Evolutionary conservation across 2,888 invertebrate species (phyloP).

Genomic region (Pseudolycoriella hygida): DNA sequence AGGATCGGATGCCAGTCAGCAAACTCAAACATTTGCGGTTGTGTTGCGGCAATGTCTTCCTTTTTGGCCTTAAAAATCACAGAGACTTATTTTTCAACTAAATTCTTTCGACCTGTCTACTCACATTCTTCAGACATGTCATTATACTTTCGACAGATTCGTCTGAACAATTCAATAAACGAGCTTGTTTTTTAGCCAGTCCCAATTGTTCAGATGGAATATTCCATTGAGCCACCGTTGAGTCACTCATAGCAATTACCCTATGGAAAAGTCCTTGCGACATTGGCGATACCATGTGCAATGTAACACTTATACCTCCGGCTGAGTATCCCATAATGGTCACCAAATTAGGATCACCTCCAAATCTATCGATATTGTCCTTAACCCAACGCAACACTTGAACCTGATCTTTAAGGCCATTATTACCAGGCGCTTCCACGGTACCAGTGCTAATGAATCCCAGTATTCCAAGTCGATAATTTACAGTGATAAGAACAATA

Average conservation of each 20-base stretch:
- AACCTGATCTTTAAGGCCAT: slow-evolving; percentile 54
- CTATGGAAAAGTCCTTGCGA: slow-evolving; percentile 45
- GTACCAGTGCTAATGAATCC: slow-evolving; percentile 49
- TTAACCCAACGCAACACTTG: slow-evolving; percentile 45
- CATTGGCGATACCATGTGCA: slow-evolving; percentile 47
- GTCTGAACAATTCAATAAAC: slow-evolving; percentile 38
- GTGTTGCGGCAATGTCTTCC: slow-evolving; percentile 21
- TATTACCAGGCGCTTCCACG: slow-evolving; percentile 45
- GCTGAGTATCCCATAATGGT: slow-evolving; percentile 45
- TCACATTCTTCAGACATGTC: slow-evolving; percentile 41
- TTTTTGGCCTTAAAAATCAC: slow-evolving; percentile 19
- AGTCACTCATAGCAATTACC: slow-evolving; percentile 49
- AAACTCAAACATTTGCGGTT: slow-evolving; percentile 29
- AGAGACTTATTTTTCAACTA: background rate
- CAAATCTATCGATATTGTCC: slow-evolving; percentile 45
- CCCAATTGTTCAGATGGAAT: slow-evolving; percentile 34
- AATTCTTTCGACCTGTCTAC: too few relatives aligned
- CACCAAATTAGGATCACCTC: slow-evolving; percentile 44
- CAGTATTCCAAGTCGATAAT: slow-evolving; percentile 37
- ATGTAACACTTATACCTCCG: slow-evolving; percentile 31
- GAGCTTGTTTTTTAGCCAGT: slow-evolving; percentile 43
- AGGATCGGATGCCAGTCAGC: slow-evolving; percentile 22
- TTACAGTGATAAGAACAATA: slow-evolving; percentile 45
- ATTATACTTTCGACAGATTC: slow-evolving; percentile 34
- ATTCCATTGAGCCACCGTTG: slow-evolving; percentile 35